A percentile compares a stretch with the other conserved stretches of the same genome.
Conservation (phyloP, 1,140 invertebrate genomes). For the Penaeus chinensis region DNA sequence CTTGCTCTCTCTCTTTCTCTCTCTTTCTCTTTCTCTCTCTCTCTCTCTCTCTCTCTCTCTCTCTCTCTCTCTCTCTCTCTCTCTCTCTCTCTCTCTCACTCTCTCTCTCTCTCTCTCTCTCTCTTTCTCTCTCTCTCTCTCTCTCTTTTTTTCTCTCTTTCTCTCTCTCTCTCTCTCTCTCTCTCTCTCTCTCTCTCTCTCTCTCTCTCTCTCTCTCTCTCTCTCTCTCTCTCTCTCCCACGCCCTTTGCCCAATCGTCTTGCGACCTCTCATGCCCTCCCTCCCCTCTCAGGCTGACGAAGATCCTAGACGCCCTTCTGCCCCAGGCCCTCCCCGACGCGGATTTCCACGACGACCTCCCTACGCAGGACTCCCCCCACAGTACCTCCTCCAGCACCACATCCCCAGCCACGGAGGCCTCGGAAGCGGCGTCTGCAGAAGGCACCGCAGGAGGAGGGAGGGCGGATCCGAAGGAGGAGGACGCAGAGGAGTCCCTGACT, state of each 20-base stretch:
- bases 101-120: too few relatives aligned
- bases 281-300: conserved; percentile 23
- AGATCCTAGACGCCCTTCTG: conserved; percentile 24
- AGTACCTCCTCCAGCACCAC: conserved; percentile 37
- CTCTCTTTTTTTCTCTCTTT: conserved; percentile 1
- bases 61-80: too few relatives aligned
- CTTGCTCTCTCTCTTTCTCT: too few relatives aligned
- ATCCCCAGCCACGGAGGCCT: conserved; percentile 43
- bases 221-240: background rate
- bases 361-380: background rate
- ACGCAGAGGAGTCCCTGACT: conserved; percentile 17
- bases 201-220: too few relatives aligned
- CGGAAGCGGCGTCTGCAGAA: background rate
- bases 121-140: too few relatives aligned
- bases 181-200: background rate
- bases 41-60: background rate
- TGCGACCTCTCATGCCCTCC: too few relatives aligned
- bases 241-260: background rate
- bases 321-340: conserved; percentile 35
- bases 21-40: too few relatives aligned
- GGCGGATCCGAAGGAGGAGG: conserved; percentile 6
- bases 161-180: conserved; percentile 35
- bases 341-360: conserved; percentile 36
- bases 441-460: background rate
- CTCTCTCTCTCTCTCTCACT: too few relatives aligned